Base-by-base conservation (phyloP, 2,888 invertebrate species). In the Poecilobothrus nobilitatus region DNA sequence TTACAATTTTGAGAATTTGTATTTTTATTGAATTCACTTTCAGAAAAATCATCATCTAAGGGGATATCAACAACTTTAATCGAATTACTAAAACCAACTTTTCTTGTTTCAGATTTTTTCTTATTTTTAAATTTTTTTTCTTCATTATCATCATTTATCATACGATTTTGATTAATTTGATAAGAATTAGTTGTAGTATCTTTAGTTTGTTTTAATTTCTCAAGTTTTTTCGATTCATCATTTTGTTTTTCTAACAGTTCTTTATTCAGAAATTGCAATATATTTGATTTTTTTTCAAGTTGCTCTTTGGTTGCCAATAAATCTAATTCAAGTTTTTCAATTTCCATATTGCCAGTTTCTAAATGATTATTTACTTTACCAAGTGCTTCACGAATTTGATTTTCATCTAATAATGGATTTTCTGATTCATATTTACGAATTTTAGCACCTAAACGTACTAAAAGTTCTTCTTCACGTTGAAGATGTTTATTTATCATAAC, bases 401-500 rank as follows among this genome's bases (percentile, higher is more conserved):
- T 77, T 22, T 80, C 84, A 67, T 70, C 71, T n/a, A 74, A 66
- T 64, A 68, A 67, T 10, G 73, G 70, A 70, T 84, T 83, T 73
- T 85, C 85, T 66, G 84, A 84, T 74, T 83, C 82, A 74, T 87
- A 87, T 71, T 87, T 81, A 73, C 87, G 86, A 7, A 88, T 84
- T 79, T 88, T 88, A 4, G 87, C 85, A 44, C 87, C 86, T 62
- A 92, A 78, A 73, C 90, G 84, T 5, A 90, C 87, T 3, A 92
- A 83, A 69, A 87, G 81, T 77, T 91, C 90, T 77, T 91, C 91
- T 78, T 91, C 91, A 69, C 87, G 84, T 70, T 91, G 87, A 69
- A 92, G 81, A 75, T 87, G 85, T 76, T 90, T 89, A 78, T 92
- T 91, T 34, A 91, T 83, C 68, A 88, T 87, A 33, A 89, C 86